Percentiles rank a stretch among this genome's conserved stretches.
Evolutionary conservation across 2,888 invertebrate genomes (phyloP).

Genomic region (Chymomyza fuscimana): DNA sequence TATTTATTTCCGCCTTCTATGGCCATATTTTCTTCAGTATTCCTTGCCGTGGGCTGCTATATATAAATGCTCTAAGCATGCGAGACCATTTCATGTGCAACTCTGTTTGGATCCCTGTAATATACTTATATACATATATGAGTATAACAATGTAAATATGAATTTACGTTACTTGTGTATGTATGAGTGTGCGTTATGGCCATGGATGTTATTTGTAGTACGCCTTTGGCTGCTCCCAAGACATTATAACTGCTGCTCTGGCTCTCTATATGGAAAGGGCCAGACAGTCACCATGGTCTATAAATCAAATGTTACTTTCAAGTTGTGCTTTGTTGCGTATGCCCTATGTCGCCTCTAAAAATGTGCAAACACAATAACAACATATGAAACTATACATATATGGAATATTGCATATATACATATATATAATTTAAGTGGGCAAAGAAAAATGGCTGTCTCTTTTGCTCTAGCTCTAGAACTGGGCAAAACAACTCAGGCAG

Average conservation of each 20-base stretch:
- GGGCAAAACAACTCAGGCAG: background rate
- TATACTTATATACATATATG: conserved; percentile 12
- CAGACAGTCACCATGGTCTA: conserved; percentile 47
- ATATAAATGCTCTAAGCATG: conserved; percentile 58
- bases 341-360: conserved; percentile 25
- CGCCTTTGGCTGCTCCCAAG: conserved; percentile 40
- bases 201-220: conserved; percentile 11
- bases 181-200: background rate
- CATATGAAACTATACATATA: background rate
- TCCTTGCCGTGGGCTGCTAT: conserved; percentile 22
- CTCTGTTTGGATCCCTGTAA: conserved; percentile 22
- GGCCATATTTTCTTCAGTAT: conserved; percentile 8
- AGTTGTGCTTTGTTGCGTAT: conserved; percentile 49
- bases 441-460: background rate
- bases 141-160: conserved; percentile 43
- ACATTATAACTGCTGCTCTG: conserved; percentile 67
- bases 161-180: conserved; percentile 55
- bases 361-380: conserved; percentile 15
- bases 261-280: conserved; percentile 16
- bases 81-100: conserved; percentile 47
- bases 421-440: background rate
- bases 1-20: conserved; percentile 43
- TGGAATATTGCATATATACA: too few relatives aligned
- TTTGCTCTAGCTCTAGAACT: background rate
- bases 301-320: conserved; percentile 71